Evolutionary conservation across 2,113 vertebrate genomes (phyloP).

Genomic region (Oreochromis niloticus): DNA sequence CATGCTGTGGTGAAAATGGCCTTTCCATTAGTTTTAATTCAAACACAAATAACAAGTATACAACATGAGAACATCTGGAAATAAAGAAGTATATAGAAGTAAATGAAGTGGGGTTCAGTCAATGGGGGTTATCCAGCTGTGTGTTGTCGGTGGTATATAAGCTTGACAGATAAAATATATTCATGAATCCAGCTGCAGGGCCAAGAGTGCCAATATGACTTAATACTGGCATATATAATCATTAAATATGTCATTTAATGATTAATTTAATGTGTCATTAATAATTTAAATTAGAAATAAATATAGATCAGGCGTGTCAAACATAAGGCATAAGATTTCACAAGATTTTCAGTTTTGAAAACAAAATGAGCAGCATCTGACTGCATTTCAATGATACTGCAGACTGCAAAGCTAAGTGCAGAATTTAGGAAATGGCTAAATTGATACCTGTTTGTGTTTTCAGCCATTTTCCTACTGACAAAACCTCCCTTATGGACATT

Average conservation of each 20-base stretch:
- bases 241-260: not conserved
- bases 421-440: not conserved
- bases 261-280: not conserved
- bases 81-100: not conserved
- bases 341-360: not conserved
- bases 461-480: not conserved
- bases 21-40: not conserved
- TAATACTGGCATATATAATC: too few species aligned
- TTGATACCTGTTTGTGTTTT: not conserved
- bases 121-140: not conserved
- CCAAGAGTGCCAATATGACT: not conserved
- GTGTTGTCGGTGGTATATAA: not conserved
- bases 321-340: not conserved
- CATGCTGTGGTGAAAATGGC: not conserved
- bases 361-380: not conserved
- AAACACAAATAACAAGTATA: not conserved
- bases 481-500: not conserved
- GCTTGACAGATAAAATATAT: not conserved
- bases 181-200: not conserved
- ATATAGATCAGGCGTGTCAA: not conserved
- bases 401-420: not conserved
- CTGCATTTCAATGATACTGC: not conserved
- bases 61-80: not conserved
- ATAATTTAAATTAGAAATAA: not conserved
- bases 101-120: not conserved